Base-by-base conservation (phyloP, 1,140 invertebrate genomes). In the Glossosoma conforme region DNA sequence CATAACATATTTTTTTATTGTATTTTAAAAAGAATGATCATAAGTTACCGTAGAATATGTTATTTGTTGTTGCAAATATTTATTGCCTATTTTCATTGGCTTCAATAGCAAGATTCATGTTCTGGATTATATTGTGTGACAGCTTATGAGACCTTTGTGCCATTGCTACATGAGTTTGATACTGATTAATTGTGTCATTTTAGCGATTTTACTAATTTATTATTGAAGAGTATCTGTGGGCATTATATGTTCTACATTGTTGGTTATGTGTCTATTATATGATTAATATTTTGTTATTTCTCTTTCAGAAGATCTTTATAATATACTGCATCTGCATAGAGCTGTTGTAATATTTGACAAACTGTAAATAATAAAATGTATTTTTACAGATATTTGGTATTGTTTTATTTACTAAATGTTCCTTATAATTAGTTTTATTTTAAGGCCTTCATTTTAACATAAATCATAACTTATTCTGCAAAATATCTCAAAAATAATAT, bases 321-420 rank as follows among this genome's bases (percentile, higher is more conserved):
- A 49, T 48, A n/a, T n/a, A n/a, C n/a, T 35, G 47, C 41, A 53
- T 52, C 50, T 53, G 42, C 50, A 57, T 52, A 46, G 37, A 44
- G 44, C 55, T 57, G 55, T 57, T 57, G 54, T 57, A 57, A 57
- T 57, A 57, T 57, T 57, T 57, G 33, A 57, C 46, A 52, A 56
- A 52, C 44, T 57, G 55, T 57, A 57, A 40, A 57, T 57, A 57
- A 57, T 52, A 56, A 56, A 56, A 52, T 52, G 55, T 57, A 57
- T 57, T 57, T 57, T 57, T 57, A 57, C 55, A 57, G 45, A 53
- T 52, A 54, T 41, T 52, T 52, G 47, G 50, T 55, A 55, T 48
- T 47, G 41, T 55, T 55, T 55, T 48, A 30, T 30, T 15, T 30
- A 43, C n/a, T 30, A 18, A 9, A 41, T 43, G 25, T 43, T 14